Conservation (phyloP, 2,113 vertebrate genomes). For the Phodopus roborovskii region DNA sequence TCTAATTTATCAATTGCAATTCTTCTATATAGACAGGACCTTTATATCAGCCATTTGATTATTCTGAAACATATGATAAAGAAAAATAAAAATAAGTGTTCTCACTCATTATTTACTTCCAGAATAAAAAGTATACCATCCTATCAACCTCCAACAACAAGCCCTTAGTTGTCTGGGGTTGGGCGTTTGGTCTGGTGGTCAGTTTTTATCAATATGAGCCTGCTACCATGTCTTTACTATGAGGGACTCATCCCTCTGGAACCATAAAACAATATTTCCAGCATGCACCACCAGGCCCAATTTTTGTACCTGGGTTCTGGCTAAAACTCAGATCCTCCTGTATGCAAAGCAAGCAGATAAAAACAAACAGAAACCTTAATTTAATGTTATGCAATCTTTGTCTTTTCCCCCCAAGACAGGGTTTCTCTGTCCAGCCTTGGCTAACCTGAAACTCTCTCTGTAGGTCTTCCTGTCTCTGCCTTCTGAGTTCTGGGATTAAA, state of each 20-base stretch:
- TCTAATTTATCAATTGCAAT: neutral
- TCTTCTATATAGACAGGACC: neutral
- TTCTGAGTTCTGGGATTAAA: neutral
- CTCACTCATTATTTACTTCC: neutral
- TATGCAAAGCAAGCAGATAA: neutral
- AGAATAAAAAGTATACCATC: neutral
- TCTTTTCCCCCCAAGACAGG: neutral
- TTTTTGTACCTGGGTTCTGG: neutral
- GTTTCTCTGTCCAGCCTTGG: neutral
- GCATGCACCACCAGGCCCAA: neutral
- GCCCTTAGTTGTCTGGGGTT: neutral
- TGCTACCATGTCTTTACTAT: neutral
- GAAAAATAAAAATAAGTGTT: neutral
- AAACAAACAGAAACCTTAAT: neutral
- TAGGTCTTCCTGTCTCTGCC: neutral
- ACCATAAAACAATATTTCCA: neutral
- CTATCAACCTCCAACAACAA: neutral
- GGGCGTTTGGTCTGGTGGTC: neutral
- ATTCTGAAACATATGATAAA: neutral
- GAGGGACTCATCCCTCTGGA: neutral
- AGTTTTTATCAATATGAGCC: neutral
- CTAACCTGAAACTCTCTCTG: neutral
- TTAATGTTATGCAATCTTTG: neutral
- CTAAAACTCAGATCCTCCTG: neutral
- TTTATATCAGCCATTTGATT: neutral